phyloP scores from a whole-genome alignment of 2,113 vertebrate species.

The Furnarius figulus region DNA sequence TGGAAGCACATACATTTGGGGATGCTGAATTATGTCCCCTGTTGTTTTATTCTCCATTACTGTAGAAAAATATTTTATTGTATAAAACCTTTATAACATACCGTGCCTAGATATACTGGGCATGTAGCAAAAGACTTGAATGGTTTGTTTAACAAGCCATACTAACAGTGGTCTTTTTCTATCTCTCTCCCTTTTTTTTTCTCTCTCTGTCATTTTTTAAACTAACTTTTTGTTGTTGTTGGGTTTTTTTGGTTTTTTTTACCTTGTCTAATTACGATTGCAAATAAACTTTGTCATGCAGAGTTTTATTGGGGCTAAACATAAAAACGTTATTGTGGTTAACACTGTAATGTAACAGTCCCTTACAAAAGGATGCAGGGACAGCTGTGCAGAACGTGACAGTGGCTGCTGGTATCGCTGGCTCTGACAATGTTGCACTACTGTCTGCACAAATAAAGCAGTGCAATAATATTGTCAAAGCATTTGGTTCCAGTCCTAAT shows the following conservation, averaged over 20 bases:
- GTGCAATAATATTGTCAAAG: slow-evolving; percentile 99
- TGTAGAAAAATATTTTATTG: slow-evolving; percentile 7
- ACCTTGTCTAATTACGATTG: slow-evolving; percentile 44
- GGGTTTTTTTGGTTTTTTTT: neutral
- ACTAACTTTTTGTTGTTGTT: slow-evolving; percentile 11
- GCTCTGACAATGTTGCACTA: slow-evolving; percentile 97
- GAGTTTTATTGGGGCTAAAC: slow-evolving; percentile 50
- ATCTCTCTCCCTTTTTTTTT: neutral
- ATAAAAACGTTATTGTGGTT: slow-evolving; percentile 51
- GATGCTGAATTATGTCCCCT: neutral
- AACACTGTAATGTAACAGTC: slow-evolving; percentile 41
- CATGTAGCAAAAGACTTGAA: slow-evolving; percentile 3
- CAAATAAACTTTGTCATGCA: slow-evolving; percentile 54
- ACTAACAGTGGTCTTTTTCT: neutral
- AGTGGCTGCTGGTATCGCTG: slow-evolving; percentile 83
- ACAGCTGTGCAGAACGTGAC: slow-evolving; percentile 60
- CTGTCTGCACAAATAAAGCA: slow-evolving; percentile 92
- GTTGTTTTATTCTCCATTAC: slow-evolving; percentile 6
- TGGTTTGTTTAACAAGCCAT: slow-evolving; percentile 39
- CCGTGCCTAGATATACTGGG: slow-evolving; percentile 16
- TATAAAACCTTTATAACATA: slow-evolving; percentile 46
- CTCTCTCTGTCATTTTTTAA: neutral
- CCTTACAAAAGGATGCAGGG: slow-evolving; percentile 61
- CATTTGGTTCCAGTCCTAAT: slow-evolving; percentile 83
- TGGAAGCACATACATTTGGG: neutral